A percentile compares a stretch with the other conserved stretches of the same genome.
Conservation (phyloP, 2,797 vertebrate species). For the Channa striata region DNA sequence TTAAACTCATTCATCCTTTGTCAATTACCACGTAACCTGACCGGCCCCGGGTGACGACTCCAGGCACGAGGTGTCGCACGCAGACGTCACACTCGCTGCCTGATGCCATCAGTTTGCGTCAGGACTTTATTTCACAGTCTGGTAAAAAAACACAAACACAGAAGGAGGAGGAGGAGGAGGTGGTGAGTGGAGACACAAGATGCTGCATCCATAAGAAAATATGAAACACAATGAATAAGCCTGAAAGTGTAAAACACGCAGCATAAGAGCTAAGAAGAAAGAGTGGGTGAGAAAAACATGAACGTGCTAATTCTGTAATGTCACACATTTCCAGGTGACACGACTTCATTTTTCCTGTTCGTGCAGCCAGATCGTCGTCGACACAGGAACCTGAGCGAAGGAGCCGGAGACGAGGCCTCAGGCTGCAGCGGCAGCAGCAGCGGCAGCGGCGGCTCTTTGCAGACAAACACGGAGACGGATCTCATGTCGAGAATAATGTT, state of each 20-base stretch:
- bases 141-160: too few relatives aligned
- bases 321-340: conserved; percentile 11
- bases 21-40: too few relatives aligned
- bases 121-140: too few relatives aligned
- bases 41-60: too few relatives aligned
- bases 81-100: too few relatives aligned
- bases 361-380: background rate
- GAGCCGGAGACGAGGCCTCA: background rate
- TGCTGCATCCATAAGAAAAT: background rate
- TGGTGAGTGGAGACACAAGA: too few relatives aligned
- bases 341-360: background rate
- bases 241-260: background rate
- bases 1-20: too few relatives aligned
- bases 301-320: conserved; percentile 35
- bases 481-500: conserved; percentile 60
- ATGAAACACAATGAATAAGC: background rate
- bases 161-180: too few relatives aligned
- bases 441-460: conserved; percentile 3
- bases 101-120: too few relatives aligned
- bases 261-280: too few relatives aligned
- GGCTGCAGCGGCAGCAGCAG: conserved; percentile 16
- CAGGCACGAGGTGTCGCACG: too few relatives aligned
- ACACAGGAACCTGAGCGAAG: background rate
- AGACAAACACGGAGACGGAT: conserved; percentile 23
- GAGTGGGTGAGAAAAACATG: background rate